Conservation (phyloP, 2,888 invertebrate genomes). For the Lissocephala sabroskyi region DNA sequence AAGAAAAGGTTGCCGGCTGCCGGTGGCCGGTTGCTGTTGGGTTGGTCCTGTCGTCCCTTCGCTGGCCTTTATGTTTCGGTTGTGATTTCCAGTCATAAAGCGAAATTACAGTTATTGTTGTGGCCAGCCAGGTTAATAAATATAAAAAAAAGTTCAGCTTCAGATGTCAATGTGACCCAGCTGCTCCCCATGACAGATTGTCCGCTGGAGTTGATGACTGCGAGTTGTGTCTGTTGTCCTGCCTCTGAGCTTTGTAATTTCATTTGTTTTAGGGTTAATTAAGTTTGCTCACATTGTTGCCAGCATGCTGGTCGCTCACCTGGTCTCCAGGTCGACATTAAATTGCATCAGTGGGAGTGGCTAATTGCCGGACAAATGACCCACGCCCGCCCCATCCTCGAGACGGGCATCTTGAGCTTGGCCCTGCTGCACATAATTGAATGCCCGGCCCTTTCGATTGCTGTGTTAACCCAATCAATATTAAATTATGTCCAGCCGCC, state of each 20-base stretch:
- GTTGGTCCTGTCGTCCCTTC: conserved; percentile 25
- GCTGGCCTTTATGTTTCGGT: conserved; percentile 54
- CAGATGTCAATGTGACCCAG: not conserved
- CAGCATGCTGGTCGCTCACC: not conserved
- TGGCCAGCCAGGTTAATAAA: conserved; percentile 56
- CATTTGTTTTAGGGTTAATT: conserved; percentile 61
- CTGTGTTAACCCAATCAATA: conserved; percentile 35
- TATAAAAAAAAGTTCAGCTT: conserved; percentile 47
- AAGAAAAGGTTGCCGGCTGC: conserved; percentile 63
- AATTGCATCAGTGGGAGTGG: not conserved
- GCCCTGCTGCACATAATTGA: not conserved
- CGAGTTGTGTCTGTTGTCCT: conserved; percentile 1
- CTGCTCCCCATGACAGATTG: not conserved
- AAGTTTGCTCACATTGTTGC: conserved; percentile 45
- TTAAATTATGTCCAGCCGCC: conserved; percentile 33
- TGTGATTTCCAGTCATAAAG: conserved; percentile 66
- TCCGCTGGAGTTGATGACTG: no score
- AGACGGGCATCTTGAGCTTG: not conserved
- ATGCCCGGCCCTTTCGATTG: conserved; percentile 1
- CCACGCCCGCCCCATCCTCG: not conserved
- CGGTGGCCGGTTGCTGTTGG: conserved; percentile 8
- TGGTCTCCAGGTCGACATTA: not conserved
- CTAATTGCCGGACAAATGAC: not conserved
- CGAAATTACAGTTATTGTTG: conserved; percentile 64
- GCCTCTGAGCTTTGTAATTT: conserved; percentile 26